Conservation (phyloP, 2,113 vertebrate genomes). For the Ptyas mucosa region DNA sequence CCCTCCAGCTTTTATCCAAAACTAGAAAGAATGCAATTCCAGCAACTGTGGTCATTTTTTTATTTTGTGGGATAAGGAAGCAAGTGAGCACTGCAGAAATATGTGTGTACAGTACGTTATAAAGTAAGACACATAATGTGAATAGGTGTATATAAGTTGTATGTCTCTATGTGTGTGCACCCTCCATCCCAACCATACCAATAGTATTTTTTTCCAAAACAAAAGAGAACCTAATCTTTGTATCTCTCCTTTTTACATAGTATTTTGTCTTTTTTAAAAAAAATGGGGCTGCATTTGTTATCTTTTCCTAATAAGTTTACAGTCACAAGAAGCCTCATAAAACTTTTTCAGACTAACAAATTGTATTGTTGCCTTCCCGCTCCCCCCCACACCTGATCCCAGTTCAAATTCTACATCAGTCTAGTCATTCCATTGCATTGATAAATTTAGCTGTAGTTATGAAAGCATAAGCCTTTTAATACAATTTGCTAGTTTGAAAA, state of each 20-base stretch:
- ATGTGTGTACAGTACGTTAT: not conserved
- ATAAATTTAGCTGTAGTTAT: not conserved
- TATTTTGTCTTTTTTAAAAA: not conserved
- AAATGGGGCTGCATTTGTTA: not conserved
- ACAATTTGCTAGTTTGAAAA: not conserved
- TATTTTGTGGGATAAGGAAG: not conserved
- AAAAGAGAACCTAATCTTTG: not conserved
- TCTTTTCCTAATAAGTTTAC: not conserved
- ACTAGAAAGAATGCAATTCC: not conserved
- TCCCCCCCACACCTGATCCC: not conserved
- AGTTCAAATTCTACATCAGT: not conserved
- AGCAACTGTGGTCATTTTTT: not conserved
- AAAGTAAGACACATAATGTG: not conserved
- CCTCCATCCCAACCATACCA: not conserved
- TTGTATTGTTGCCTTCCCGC: not conserved
- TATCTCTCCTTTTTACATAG: not conserved
- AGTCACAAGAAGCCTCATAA: not conserved
- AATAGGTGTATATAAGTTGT: not conserved
- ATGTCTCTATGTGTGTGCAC: not conserved
- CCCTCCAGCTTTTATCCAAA: not conserved
- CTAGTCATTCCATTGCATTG: not conserved
- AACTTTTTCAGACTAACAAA: not conserved
- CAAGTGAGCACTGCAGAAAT: not conserved
- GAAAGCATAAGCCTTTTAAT: not conserved
- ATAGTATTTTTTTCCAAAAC: not conserved